A percentile compares a stretch with the other conserved stretches of the same genome.
These are phyloP conservation scores for Hyles euphorbiae DNA, from an alignment of 1,140 invertebrate species.

Conservation along the genomic window DNA sequence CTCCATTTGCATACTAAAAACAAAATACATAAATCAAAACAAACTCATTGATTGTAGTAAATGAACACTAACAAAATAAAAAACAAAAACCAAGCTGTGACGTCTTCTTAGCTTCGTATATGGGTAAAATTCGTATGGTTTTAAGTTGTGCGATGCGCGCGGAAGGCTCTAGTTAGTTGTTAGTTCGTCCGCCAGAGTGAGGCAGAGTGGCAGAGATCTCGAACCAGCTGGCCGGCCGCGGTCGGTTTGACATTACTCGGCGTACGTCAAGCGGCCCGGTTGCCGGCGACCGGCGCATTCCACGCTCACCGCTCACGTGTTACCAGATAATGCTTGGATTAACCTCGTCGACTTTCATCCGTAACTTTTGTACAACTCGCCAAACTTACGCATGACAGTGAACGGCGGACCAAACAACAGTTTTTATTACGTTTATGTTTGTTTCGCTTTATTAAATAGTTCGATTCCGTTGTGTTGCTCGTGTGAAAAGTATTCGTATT, in stretches of 20 bases:
- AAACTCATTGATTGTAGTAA: no score
- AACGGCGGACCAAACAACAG: constrained; percentile 20
- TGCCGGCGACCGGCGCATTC: constrained; percentile 40
- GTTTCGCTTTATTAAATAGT: constrained; percentile 39
- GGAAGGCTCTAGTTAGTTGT: constrained; percentile 49
- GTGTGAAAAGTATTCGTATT: constrained; percentile 57
- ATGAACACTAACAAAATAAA: no score
- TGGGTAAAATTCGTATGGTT: no score
- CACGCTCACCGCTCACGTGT: constrained; percentile 40
- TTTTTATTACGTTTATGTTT: constrained; percentile 30
- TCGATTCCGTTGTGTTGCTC: constrained; percentile 44
- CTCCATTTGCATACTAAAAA: no score
- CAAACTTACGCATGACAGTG: constrained; percentile 36
- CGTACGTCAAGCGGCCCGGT: constrained; percentile 48
- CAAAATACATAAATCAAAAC: no score
- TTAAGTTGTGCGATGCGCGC: no score
- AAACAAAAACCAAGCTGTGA: no score
- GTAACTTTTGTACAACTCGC: constrained; percentile 55
- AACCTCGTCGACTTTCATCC: constrained; percentile 44
- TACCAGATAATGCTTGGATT: constrained; percentile 45
- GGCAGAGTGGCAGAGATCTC: constrained; percentile 55
- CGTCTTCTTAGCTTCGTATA: no score
- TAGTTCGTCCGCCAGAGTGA: constrained; percentile 62
- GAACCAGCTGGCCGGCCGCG: constrained; percentile 50
- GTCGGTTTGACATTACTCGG: constrained; percentile 60